Evolutionary conservation across 2,113 vertebrate species (phyloP).

Genomic region (Talpa occidentalis): DNA sequence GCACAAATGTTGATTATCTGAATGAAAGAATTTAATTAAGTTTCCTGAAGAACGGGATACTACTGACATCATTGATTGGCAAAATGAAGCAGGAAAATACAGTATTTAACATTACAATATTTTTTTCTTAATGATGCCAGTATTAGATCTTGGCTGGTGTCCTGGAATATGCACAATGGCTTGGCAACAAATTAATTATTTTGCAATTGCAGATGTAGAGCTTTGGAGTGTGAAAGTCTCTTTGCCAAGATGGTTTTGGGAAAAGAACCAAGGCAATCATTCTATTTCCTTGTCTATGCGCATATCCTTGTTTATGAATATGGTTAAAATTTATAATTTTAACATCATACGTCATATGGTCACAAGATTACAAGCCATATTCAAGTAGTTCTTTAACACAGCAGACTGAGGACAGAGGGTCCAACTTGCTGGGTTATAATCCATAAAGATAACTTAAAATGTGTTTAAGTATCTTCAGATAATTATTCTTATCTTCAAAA

Average conservation of each 20-base stretch:
- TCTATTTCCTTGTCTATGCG: slow-evolving; percentile 64
- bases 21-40: slow-evolving; percentile 88
- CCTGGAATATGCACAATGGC: slow-evolving; percentile 86
- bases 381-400: slow-evolving; percentile 12
- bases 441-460: background rate
- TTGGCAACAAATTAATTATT: slow-evolving; percentile 83
- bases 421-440: background rate
- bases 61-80: slow-evolving; percentile 86
- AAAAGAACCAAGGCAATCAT: slow-evolving; percentile 79
- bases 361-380: background rate
- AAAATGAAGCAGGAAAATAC: slow-evolving; percentile 83
- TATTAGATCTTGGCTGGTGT: slow-evolving; percentile 86
- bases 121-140: slow-evolving; percentile 85
- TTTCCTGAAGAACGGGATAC: slow-evolving; percentile 87
- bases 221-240: slow-evolving; percentile 78
- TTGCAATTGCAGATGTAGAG: slow-evolving; percentile 85
- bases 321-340: background rate
- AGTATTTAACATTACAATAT: slow-evolving; percentile 82
- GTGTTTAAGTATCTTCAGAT: background rate
- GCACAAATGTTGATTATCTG: slow-evolving; percentile 87
- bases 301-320: slow-evolving; percentile 70
- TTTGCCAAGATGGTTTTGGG: slow-evolving; percentile 81
- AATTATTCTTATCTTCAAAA: background rate
- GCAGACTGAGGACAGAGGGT: background rate
- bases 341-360: background rate